phyloP scores from a whole-genome alignment of 2,113 vertebrate genomes.

The Delphinus delphis region DNA sequence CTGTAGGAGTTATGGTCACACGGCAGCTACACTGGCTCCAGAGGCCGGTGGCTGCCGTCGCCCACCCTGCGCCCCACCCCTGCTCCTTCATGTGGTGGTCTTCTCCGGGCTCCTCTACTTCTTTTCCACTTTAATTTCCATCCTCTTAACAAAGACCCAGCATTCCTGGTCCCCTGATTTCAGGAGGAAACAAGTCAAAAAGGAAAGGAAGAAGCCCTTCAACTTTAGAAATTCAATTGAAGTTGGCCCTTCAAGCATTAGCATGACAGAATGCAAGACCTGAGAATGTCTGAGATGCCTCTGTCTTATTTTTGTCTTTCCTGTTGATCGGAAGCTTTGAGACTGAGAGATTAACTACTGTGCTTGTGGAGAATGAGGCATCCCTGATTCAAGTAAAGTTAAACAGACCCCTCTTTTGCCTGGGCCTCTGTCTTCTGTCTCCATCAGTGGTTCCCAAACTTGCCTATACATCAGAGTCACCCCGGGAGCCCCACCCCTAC shows the following conservation, averaged over 20 bases:
- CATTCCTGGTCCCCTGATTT: neutral
- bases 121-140: neutral
- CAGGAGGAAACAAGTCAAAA: neutral
- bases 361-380: too few species aligned
- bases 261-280: fast-evolving
- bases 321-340: too few species aligned
- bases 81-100: fast-evolving
- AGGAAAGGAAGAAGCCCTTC: neutral
- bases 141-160: too few species aligned
- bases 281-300: neutral
- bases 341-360: neutral
- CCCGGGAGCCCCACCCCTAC: too few species aligned
- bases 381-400: neutral
- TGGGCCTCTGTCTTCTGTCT: neutral
- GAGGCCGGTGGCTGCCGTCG: fast-evolving
- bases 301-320: neutral
- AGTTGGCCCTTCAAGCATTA: too few species aligned
- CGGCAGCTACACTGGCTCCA: fast-evolving
- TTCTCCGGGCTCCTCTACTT: too few species aligned
- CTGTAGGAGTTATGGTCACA: fast-evolving
- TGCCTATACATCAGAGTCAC: fast-evolving
- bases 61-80: fast-evolving
- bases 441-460: neutral
- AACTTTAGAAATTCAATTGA: neutral
- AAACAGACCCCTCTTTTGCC: neutral